Evolutionary conservation across 2,797 vertebrate species (phyloP), one percentile per base, ranked within the genome.

Genomic region (Hyperoplus lanceolatus): DNA sequence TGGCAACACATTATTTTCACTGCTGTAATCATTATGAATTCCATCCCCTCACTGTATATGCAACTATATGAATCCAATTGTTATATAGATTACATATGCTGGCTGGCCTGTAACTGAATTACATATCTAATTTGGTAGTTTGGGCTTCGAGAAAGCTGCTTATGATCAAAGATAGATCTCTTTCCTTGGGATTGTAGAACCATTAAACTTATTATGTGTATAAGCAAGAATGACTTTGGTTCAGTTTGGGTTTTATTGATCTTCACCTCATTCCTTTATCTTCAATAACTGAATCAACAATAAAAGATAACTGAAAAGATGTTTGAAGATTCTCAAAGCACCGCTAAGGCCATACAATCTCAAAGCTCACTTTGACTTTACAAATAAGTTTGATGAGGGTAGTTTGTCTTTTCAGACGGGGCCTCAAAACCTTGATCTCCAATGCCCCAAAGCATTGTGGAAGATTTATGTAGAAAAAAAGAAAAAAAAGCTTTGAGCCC

Each of bases 1-100:
- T 87, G 68, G 72, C 74, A 84, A 79, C 85, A 91, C 84, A 91
- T 88, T 62, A 86, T 84, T 83, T 82, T 88, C 79, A 74, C 87
- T 66, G 63, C 71, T 60, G 18, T 76, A 80, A 90, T 90, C 80
- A 81, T 90, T 90, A 89, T 79, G 51, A 83, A 88, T 77, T 62
- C 41, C 60, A 59, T 48, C 53, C 42, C 76, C 82, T 86, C 46
- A 6, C 73, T 79, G 59, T 70, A 43, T 72, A 54, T 69, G 46
- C 60, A 66, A 70, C 73, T 71, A 65, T 85, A 81, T 85, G 70
- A 73, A 62, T 71, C 41, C 70, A 48, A 9, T 65, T 85, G 45
- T 81, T 73, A 15, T 66, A 65, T 72, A 77, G 75, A 82, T 79
- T 84, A 63, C 68, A 74, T 45, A 77, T 75, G 78, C 67, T 61